Percentiles rank a stretch among this genome's conserved stretches.
phyloP scores from a whole-genome alignment of 23 tunicate genomes.

The Diplosoma virens region DNA sequence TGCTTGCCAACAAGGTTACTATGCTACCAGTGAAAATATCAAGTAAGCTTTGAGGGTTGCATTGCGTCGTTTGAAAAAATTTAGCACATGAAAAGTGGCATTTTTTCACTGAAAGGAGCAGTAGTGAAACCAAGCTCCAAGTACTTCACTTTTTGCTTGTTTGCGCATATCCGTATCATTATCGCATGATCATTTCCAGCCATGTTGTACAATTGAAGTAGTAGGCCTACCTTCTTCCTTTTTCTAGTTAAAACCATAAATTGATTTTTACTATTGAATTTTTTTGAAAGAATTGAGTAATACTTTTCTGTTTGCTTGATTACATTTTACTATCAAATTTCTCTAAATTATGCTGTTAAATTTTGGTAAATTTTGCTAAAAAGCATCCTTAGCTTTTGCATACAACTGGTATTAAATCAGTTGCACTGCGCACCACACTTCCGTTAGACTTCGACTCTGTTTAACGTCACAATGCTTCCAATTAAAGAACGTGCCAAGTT shows the following conservation, averaged over 20 bases:
- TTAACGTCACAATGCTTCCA: too few species aligned
- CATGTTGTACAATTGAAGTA: conserved; percentile 25
- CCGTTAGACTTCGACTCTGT: too few species aligned
- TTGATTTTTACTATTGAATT: not conserved
- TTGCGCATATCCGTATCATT: conserved; percentile 15
- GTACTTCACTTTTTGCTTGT: conserved; percentile 33
- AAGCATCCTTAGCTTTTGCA: too few species aligned
- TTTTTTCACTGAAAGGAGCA: conserved; percentile 60
- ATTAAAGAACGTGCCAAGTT: too few species aligned
- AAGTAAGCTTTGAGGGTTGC: conserved; percentile 42
- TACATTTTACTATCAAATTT: conserved; percentile 16
- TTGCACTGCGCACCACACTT: too few species aligned
- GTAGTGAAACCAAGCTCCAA: conserved; percentile 47
- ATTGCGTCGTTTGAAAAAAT: conserved; percentile 33
- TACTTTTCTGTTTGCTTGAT: conserved; percentile 20
- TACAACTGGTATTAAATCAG: too few species aligned
- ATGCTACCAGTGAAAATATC: conserved; percentile 40
- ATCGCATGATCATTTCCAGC: conserved; percentile 7
- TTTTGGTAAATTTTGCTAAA: too few species aligned
- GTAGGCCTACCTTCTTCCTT: not conserved
- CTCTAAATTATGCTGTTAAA: too few species aligned
- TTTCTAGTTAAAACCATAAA: conserved; percentile 1
- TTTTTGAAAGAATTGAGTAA: conserved; percentile 11
- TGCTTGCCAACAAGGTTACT: conserved; percentile 46
- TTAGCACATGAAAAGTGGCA: conserved; percentile 11